Evolutionary conservation across 2,888 invertebrate species (phyloP), one percentile per base, ranked within the genome.

Genomic region (Leptothorax acervorum): DNA sequence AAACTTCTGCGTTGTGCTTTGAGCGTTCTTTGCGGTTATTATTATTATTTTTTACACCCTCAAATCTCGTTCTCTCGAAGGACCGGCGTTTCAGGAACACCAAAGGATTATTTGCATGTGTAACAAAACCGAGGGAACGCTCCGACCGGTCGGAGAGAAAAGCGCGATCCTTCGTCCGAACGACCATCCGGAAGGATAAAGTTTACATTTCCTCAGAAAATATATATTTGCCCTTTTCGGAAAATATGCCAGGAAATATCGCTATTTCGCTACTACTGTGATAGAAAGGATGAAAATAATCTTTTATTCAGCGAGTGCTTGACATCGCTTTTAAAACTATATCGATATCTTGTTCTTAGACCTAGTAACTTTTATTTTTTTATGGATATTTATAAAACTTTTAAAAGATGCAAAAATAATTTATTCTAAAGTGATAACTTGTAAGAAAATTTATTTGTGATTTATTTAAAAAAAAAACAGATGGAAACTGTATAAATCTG

Each of bases 51-150:
- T 81, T 63, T 55, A 23, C 81, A 57, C 39, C 28, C 65, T 73
- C 66, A 15, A 68, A 48, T 60, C 60, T 79, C 39, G 23, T 79
- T 60, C 23, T 73, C 28, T 9, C 11, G 18, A 31, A n/a, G 68
- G 31, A 12, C 35, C 48, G n/a, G 4, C 15, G 18, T 70, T 60
- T 48, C 57, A 35, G n/a, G n/a, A 51, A 84, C 48, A 65, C 39
- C 35, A 51, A 70, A 35, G n/a, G 55, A 48, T 71, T 71, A 81
- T 81, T 84, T 84, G 84, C 84, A 73, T 73, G 39, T 81, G 65
- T 73, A 81, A 84, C 55, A 68, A 76, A 66, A 60, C 42, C 2
- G 31, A 42, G 42, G 15, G 42, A 12, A 28, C 12, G 35, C 15
- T 39, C 68, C 39, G 60, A 42, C 63, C 18, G 60, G 53, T 45